Base-by-base conservation (phyloP, 2,797 vertebrate species). In the Gallinago stenura region DNA sequence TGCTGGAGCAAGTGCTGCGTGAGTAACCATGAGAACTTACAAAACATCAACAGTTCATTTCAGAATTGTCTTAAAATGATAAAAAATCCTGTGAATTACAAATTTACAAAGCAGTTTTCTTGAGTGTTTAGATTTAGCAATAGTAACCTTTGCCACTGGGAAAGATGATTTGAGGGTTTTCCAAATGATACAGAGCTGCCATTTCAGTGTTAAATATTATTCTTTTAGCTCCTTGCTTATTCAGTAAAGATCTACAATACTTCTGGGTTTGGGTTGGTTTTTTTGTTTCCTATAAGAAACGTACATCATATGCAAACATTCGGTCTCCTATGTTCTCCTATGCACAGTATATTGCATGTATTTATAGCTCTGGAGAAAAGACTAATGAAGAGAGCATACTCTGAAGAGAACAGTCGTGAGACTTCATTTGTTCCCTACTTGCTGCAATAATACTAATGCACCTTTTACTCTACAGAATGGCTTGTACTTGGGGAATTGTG, bases 401-500 rank as follows among this genome's bases (percentile, higher is more conserved):
- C 68, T 48, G 53, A 81, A 72, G 56, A 65, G 71, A 95, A 57
- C 56, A 89, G 80, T 77, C 95, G 66, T 25, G 57, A 81, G 60
- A 35, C 78, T 93, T 92, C 83, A 83, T 96, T 97, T 95, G 48
- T 56, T 94, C 70, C 87, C 62, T 87, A n/a, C 72, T 53, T 57
- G 69, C 79, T 93, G 79, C 90, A 91, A 39, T 76, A 87, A 68
- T 73, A 86, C 80, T 91, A 95, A 97, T 87, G 94, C 46, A 90
- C 85, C 41, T 31, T 93, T 97, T 95, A 91, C 54, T 83, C 92
- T 51, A 53, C 93, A 95, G 89, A 84, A 93, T 91, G 83, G 77
- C 90, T 95, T 82, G n/a, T 95, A 94, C 87, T 96, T 77, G 78
- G 96, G 92, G 94, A 97, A 97, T 92, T 97, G 94, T 84, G 84